Evolutionary conservation across 2,797 vertebrate species (phyloP).

Genomic region (Gallinago nigripennis): DNA sequence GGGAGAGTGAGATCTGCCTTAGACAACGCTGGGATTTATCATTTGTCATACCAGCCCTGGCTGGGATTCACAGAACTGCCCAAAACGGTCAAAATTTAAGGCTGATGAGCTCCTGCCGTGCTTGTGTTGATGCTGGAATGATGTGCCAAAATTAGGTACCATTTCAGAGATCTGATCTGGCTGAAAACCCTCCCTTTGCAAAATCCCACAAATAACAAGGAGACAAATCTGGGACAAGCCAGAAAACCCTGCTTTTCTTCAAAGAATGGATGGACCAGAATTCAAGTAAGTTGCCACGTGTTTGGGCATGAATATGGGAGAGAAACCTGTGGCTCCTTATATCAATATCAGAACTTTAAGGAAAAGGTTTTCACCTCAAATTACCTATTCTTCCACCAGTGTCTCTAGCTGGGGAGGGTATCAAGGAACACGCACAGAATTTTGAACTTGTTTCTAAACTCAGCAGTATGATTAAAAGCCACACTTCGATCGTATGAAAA

Average conservation of each 20-base stretch:
- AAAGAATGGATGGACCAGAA: neutral
- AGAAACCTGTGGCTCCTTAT: neutral
- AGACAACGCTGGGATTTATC: neutral
- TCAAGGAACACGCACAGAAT: neutral
- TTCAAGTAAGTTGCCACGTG: neutral
- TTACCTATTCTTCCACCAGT: neutral
- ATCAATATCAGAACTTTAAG: neutral
- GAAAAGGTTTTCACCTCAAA: neutral
- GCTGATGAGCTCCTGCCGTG: neutral
- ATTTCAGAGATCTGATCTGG: neutral
- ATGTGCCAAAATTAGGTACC: neutral
- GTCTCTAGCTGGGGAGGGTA: neutral
- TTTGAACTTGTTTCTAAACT: neutral
- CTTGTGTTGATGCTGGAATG: neutral
- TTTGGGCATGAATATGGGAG: neutral
- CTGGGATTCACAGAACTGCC: neutral
- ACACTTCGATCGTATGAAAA: neutral
- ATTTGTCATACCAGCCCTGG: neutral
- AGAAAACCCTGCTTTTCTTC: rapidly evolving
- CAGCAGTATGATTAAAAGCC: neutral
- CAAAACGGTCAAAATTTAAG: neutral
- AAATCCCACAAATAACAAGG: neutral
- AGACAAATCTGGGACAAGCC: neutral
- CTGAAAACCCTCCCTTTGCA: neutral
- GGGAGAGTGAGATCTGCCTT: neutral